phyloP scores from a whole-genome alignment of 2,888 invertebrate species.

The Lasioglossum vierecki region DNA sequence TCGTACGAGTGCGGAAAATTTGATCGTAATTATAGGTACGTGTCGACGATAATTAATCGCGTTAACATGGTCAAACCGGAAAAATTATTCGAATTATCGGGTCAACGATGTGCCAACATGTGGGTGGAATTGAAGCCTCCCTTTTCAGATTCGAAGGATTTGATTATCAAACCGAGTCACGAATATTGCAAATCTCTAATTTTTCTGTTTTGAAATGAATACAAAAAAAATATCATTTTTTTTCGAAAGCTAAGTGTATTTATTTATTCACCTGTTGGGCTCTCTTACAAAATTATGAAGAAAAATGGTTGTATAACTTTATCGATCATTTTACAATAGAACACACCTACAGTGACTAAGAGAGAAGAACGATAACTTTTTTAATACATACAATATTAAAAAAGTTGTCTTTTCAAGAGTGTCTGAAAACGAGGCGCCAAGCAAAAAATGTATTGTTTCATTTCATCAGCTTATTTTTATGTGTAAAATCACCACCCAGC shows the following conservation, averaged over 20 bases:
- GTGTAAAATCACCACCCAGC: neutral
- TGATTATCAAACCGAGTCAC: neutral
- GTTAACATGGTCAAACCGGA: neutral
- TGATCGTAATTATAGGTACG: slow-evolving; percentile 7
- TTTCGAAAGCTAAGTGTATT: neutral
- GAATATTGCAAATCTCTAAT: neutral
- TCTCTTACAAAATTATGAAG: neutral
- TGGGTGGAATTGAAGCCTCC: neutral
- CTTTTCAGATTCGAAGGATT: neutral
- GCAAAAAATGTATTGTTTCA: no score
- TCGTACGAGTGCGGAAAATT: neutral
- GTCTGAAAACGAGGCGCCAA: no score
- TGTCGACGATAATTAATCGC: neutral
- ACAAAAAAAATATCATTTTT: neutral
- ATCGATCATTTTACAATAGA: no score
- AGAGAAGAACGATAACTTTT: no score
- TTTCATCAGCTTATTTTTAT: neutral
- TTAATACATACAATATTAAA: no score
- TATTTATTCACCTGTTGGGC: neutral
- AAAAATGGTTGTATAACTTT: neutral
- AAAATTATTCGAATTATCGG: slow-evolving; percentile 10
- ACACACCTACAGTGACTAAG: no score
- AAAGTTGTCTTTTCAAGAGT: no score
- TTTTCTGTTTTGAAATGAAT: neutral
- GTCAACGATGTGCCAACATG: neutral